Conservation (phyloP, 2,888 invertebrate species). For the Cephus pulcher region DNA sequence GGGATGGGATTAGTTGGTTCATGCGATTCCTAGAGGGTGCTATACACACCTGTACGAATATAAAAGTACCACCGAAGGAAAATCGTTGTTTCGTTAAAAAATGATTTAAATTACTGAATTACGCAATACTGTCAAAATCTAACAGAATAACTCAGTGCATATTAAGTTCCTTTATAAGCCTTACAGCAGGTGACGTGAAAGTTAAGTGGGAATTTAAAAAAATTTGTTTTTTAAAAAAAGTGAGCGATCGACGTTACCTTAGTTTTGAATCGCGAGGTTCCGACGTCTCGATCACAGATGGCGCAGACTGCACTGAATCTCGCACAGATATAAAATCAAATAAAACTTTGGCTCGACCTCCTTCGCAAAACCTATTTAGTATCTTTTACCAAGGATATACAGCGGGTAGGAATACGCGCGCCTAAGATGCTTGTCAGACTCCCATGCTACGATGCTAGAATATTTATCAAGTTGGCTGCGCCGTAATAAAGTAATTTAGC, state of each 20-base stretch:
- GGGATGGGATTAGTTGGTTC: not conserved
- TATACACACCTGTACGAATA: not conserved
- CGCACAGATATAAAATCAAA: not conserved
- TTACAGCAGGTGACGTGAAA: too few species aligned
- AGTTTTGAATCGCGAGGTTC: too few species aligned
- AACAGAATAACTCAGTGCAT: too few species aligned
- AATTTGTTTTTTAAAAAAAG: too few species aligned
- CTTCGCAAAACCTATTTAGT: not conserved
- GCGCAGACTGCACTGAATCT: not conserved
- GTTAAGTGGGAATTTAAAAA: too few species aligned
- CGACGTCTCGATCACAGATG: not conserved
- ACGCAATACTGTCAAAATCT: not conserved
- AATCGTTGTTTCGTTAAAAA: not conserved
- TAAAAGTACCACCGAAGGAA: not conserved
- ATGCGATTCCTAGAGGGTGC: not conserved
- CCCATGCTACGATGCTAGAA: constrained; percentile 11
- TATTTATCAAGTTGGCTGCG: constrained; percentile 19
- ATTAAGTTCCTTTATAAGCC: too few species aligned
- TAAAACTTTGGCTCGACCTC: not conserved
- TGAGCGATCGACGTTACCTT: too few species aligned
- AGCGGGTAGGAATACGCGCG: not conserved
- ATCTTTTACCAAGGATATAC: not conserved
- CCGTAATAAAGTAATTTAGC: constrained; percentile 22
- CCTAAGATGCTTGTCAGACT: not conserved
- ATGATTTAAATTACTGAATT: not conserved